Conservation (phyloP, 2,888 invertebrate species). For the Hybos culiciformis region DNA sequence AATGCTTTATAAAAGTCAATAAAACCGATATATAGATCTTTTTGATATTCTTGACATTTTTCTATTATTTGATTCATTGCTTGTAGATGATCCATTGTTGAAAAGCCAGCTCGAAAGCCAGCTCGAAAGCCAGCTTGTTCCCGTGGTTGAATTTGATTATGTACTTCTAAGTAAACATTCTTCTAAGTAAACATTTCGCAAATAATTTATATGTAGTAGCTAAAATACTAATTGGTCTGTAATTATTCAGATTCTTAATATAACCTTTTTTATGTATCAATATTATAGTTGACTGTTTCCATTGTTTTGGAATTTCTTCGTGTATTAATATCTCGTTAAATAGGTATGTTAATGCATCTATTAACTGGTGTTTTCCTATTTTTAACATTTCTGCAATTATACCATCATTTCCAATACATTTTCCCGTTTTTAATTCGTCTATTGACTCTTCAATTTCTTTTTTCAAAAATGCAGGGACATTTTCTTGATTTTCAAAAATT, state of each 20-base stretch:
- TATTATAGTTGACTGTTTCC: neutral
- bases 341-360: neutral
- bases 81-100: neutral
- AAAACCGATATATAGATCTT: neutral
- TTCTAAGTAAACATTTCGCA: neutral
- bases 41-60: neutral
- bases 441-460: neutral
- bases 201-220: neutral
- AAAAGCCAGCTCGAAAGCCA: too few relatives aligned
- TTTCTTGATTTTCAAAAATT: neutral
- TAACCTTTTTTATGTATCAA: too few relatives aligned
- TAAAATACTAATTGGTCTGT: neutral
- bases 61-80: neutral
- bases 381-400: neutral
- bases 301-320: neutral
- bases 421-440: neutral
- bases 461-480: neutral
- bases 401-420: neutral
- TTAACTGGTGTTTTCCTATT: too few relatives aligned
- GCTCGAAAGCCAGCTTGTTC: neutral
- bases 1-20: constrained; percentile 2
- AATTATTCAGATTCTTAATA: neutral
- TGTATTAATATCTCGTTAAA: too few relatives aligned
- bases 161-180: neutral
- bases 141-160: neutral